A percentile compares a stretch with the other conserved stretches of the same genome.
Conservation (phyloP, 2,797 vertebrate genomes). For the Cynodonichthys magdalenae region DNA sequence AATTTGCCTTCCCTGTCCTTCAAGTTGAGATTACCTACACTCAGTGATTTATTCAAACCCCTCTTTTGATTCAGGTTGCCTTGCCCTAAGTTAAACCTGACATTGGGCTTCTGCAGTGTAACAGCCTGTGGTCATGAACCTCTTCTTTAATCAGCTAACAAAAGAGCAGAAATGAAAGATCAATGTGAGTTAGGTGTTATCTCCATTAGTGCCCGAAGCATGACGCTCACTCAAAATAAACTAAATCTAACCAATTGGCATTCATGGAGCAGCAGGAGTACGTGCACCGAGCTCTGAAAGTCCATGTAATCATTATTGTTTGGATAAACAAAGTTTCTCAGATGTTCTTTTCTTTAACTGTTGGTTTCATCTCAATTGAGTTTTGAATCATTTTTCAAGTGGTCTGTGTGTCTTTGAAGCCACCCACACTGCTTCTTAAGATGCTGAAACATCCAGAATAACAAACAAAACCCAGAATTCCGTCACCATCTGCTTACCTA, state of each 20-base stretch:
- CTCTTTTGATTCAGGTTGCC: constrained; percentile 36
- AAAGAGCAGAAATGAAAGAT: constrained; percentile 66
- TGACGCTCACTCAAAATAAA: constrained; percentile 42
- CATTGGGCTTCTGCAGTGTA: constrained; percentile 54
- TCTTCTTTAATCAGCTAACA: constrained; percentile 59
- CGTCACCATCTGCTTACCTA: too few species aligned
- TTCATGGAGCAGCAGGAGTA: constrained; percentile 22
- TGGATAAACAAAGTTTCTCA: neutral
- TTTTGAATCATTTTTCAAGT: neutral
- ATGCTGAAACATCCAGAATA: too few species aligned
- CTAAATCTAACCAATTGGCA: constrained; percentile 46
- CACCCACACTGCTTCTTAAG: neutral
- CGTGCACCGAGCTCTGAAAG: neutral
- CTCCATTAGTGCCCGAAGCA: constrained; percentile 44
- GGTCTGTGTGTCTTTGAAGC: neutral
- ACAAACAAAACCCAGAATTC: too few species aligned
- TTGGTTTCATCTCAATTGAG: neutral
- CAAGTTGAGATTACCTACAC: constrained; percentile 31
- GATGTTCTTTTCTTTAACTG: neutral
- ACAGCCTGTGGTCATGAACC: constrained; percentile 54
- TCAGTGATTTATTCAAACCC: constrained; percentile 40
- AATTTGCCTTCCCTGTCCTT: constrained; percentile 42
- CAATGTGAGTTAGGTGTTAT: constrained; percentile 70
- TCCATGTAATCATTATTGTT: constrained; percentile 18
- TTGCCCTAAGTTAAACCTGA: constrained; percentile 62